These are phyloP conservation scores for Paragorgia papillata DNA, from an alignment of 92 coral and sea anemone species.

Conservation along the genomic window DNA sequence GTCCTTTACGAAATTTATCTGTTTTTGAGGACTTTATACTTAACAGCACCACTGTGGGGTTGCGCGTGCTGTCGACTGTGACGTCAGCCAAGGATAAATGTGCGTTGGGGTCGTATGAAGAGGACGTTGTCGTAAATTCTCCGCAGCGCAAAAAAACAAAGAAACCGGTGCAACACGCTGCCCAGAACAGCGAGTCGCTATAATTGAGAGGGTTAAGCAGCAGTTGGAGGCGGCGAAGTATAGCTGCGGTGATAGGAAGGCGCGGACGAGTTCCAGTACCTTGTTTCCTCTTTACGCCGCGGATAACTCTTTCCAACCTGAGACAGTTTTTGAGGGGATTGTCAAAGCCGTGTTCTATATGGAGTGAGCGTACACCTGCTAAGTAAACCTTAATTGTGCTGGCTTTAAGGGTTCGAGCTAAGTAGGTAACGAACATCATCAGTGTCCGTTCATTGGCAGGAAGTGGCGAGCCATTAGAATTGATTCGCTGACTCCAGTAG, in stretches of 20 bases:
- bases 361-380: constrained; percentile 57
- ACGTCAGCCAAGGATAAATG: neutral
- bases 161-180: constrained; percentile 52
- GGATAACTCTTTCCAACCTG: constrained; percentile 49
- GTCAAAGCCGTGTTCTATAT: constrained; percentile 43
- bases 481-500: constrained; percentile 18
- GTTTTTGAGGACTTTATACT: constrained; percentile 36
- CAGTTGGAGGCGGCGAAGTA: constrained; percentile 39
- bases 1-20: constrained; percentile 19
- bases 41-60: neutral
- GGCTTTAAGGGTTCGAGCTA: constrained; percentile 40
- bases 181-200: constrained; percentile 49
- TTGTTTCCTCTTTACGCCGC: constrained; percentile 59
- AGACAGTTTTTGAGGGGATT: constrained; percentile 48
- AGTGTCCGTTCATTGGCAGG: constrained; percentile 49
- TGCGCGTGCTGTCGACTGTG: neutral
- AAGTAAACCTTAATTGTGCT: constrained; percentile 55
- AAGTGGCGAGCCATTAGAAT: constrained; percentile 3
- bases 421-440: constrained; percentile 37
- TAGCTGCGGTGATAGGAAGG: constrained; percentile 53
- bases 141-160: constrained; percentile 48
- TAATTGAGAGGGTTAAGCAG: constrained; percentile 13
- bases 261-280: constrained; percentile 38
- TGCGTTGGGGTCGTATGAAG: neutral
- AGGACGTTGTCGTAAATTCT: neutral